Conservation (phyloP, 2,113 vertebrate genomes). For the Psophia crepitans region DNA sequence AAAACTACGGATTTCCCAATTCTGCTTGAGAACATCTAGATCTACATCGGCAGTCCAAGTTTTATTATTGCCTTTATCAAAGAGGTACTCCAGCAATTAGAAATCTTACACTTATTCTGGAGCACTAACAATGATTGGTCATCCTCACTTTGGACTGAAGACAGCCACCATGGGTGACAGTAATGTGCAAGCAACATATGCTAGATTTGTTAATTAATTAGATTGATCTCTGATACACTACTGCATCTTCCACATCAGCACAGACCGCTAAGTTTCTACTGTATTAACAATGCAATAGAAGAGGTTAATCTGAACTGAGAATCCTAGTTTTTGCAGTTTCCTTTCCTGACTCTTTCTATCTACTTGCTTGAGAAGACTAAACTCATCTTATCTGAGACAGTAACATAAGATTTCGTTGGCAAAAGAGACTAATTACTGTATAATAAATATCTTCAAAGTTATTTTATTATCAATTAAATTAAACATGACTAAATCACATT, state of each 20-base stretch:
- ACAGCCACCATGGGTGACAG: not conserved
- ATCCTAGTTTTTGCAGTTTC: not conserved
- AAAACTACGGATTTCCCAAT: not conserved
- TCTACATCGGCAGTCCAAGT: not conserved
- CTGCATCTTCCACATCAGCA: not conserved
- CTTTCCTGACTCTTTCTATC: not conserved
- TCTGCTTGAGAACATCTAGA: not conserved
- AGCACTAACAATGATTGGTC: not conserved
- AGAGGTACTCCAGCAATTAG: not conserved
- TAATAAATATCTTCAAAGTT: not conserved
- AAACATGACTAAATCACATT: not conserved
- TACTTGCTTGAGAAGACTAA: not conserved
- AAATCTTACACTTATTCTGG: not conserved
- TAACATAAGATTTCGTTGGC: not conserved
- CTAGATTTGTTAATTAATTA: not conserved
- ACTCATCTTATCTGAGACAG: not conserved
- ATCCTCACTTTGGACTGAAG: not conserved
- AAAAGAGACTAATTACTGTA: not conserved
- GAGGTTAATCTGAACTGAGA: not conserved
- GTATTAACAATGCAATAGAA: not conserved
- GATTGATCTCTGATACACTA: not conserved
- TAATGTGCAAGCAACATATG: not conserved
- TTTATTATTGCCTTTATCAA: not conserved
- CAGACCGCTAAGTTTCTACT: not conserved
- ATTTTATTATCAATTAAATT: not conserved